Evolutionary conservation across 92 coral and sea anemone genomes (phyloP).

Genomic region (Palythoa caribaeorum): DNA sequence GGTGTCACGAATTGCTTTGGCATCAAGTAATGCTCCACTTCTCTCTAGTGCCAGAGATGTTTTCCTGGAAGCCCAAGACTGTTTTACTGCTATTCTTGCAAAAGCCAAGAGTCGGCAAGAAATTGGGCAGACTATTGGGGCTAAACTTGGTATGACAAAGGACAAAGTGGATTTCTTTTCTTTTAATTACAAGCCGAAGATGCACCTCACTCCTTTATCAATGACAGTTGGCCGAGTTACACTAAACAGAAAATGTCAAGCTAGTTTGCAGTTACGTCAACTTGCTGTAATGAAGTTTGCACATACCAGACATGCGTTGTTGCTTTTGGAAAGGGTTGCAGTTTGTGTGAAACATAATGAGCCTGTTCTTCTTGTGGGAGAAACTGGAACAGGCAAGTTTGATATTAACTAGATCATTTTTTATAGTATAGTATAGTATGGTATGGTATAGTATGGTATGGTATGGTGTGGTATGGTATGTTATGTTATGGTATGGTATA

Average conservation of each 20-base stretch:
- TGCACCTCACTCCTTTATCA: constrained; percentile 76
- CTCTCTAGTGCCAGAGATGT: constrained; percentile 79
- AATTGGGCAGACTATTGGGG: constrained; percentile 87
- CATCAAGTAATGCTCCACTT: constrained; percentile 69
- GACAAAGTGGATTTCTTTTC: constrained; percentile 89
- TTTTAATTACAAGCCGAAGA: constrained; percentile 85
- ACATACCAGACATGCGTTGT: constrained; percentile 91
- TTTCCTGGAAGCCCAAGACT: constrained; percentile 95
- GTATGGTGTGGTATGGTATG: no score
- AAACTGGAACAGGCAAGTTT: constrained; percentile 89
- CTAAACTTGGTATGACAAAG: constrained; percentile 88
- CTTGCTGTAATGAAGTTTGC: constrained; percentile 71
- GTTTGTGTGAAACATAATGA: constrained; percentile 88
- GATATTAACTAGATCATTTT: neutral
- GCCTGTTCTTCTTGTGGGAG: constrained; percentile 95
- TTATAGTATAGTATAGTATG: no score
- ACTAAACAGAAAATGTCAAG: constrained; percentile 61
- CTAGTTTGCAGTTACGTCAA: neutral
- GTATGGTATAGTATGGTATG: no score
- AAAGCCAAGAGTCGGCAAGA: constrained; percentile 68
- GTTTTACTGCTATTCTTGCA: constrained; percentile 88
- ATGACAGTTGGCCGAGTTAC: constrained; percentile 90
- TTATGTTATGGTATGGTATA: no score
- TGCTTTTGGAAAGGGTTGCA: constrained; percentile 87
- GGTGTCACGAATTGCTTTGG: constrained; percentile 77